Evolutionary conservation across 2,113 vertebrate genomes (phyloP).

Genomic region (Syngnathus scovelli): DNA sequence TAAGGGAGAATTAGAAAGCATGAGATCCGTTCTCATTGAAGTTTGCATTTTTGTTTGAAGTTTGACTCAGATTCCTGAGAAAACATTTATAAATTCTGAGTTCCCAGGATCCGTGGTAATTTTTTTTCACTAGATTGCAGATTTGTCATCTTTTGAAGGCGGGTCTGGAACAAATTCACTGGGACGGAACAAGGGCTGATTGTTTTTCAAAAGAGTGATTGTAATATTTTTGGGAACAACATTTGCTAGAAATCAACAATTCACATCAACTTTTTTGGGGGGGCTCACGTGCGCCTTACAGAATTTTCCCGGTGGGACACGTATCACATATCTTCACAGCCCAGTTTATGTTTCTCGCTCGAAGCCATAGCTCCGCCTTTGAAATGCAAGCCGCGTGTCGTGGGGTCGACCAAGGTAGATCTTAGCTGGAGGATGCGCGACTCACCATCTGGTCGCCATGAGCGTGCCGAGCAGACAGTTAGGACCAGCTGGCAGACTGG

Average conservation of each 20-base stretch:
- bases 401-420: slow-evolving; percentile 49
- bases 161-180: background rate
- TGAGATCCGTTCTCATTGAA: too few species aligned
- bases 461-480: slow-evolving; percentile 40
- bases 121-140: too few species aligned
- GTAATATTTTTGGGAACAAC: background rate
- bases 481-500: slow-evolving; percentile 57
- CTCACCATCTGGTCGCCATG: slow-evolving; percentile 54
- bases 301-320: slow-evolving; percentile 4
- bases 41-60: too few species aligned
- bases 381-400: slow-evolving; percentile 37
- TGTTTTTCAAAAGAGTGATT: background rate
- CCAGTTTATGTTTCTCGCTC: slow-evolving; percentile 35
- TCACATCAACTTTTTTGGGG: background rate
- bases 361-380: slow-evolving; percentile 28
- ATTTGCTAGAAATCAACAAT: background rate
- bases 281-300: background rate
- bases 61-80: too few species aligned
- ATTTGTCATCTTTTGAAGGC: background rate
- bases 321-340: slow-evolving; percentile 25
- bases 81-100: too few species aligned
- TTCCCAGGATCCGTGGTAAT: too few species aligned
- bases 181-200: background rate
- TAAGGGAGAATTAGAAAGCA: too few species aligned
- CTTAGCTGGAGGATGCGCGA: slow-evolving; percentile 15